Evolutionary conservation across 1,140 invertebrate genomes (phyloP), one percentile per base, ranked within the genome.

Genomic region (Eufriesea mexicana): DNA sequence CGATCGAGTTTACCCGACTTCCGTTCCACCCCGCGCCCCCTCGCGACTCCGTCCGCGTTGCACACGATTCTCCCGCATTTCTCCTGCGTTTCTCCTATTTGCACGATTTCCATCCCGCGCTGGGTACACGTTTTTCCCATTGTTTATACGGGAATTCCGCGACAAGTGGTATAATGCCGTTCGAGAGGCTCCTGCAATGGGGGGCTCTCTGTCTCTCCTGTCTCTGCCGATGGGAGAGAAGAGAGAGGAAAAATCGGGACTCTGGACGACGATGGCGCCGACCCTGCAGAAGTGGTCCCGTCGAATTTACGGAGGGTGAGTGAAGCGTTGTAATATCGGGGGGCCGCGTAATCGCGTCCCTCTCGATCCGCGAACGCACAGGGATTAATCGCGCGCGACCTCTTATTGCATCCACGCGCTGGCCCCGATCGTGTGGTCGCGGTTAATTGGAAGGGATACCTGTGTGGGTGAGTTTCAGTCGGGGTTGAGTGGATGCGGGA

Each of bases 361-460:
- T 73, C 25, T 62, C 55, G 78, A 79, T 71, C 49, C 66, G n/a
- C 76, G 54, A 59, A 70, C 49, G 25, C 49, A 71, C 18, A 28
- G 68, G 45, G 78, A 73, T 80, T 80, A 80, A 80, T 80, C 78
- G 78, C 8, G 49, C 75, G 57, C 68, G 78, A 61, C 35, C 77
- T 79, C 67, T 79, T 61, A 71, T 71, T 79, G 20, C 23, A 35
- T 67, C 62, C 57, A 35, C 62, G n/a, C 49, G 28, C 25, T 28
- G 5, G 12, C 28, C 49, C 20, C 75, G 62, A 55, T 67, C 28
- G 18, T 45, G 42, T 51, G 72, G 45, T 7, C 59, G 14, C 4
- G 14, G 45, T 61, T 61, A 47, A 76, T 76, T 76, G 42, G 45
- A 35, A 64, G 42, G 47, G 74, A 49, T 64, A 64, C 51, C 2